A percentile compares a stretch with the other conserved stretches of the same genome.
These are phyloP conservation scores for Villa cingulata DNA, from an alignment of 2,888 invertebrate species.

Conservation along the genomic window DNA sequence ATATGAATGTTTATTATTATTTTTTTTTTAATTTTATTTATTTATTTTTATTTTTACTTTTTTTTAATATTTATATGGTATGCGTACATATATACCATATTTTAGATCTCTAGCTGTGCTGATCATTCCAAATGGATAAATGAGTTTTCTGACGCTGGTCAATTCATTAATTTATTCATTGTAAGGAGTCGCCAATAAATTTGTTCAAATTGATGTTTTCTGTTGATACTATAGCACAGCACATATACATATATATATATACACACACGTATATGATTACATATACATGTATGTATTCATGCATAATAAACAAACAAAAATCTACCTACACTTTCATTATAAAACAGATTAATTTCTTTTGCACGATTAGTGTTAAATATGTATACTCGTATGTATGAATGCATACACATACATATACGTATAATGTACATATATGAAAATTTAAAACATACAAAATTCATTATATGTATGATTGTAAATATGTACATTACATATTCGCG, in stretches of 20 bases:
- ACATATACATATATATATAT: too few relatives aligned
- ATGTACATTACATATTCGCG: too few relatives aligned
- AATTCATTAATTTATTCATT: conserved; percentile 15
- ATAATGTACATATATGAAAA: too few relatives aligned
- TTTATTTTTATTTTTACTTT: background rate
- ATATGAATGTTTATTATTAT: background rate
- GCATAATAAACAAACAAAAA: too few relatives aligned
- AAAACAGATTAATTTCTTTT: background rate
- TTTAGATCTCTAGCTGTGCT: conserved; percentile 1
- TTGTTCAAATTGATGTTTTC: conserved; percentile 14
- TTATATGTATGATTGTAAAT: too few relatives aligned
- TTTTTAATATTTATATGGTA: background rate
- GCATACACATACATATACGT: too few relatives aligned
- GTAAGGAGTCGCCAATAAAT: conserved; percentile 15
- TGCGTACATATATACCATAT: background rate
- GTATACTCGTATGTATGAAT: too few relatives aligned
- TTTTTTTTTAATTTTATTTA: too few relatives aligned
- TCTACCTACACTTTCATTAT: background rate
- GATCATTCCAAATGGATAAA: conserved; percentile 8
- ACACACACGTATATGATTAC: too few relatives aligned
- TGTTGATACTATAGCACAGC: conserved; percentile 7
- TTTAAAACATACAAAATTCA: too few relatives aligned
- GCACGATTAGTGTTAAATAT: background rate
- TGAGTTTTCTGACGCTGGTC: conserved; percentile 10
- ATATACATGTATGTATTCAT: too few relatives aligned